Evolutionary conservation across 2,797 vertebrate species (phyloP).

Genomic region (Phoxinus dragarum): DNA sequence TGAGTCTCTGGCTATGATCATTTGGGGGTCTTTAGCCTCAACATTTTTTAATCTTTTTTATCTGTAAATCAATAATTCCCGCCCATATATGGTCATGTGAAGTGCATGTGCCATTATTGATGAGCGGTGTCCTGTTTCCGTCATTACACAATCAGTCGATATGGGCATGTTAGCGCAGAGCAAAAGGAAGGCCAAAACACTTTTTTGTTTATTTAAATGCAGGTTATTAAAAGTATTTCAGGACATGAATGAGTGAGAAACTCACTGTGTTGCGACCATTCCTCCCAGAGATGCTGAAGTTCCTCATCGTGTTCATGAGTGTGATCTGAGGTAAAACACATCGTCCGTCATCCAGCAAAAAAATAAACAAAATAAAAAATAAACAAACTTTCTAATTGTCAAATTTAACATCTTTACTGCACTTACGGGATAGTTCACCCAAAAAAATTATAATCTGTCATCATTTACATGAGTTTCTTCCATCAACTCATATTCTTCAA

Average conservation of each 20-base stretch:
- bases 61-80: slow-evolving; percentile 25
- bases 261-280: slow-evolving; percentile 80
- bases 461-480: background rate
- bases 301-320: slow-evolving; percentile 66
- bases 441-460: background rate
- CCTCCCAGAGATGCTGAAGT: slow-evolving; percentile 75
- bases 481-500: background rate
- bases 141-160: slow-evolving; percentile 25
- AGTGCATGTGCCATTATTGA: slow-evolving; percentile 29
- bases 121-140: slow-evolving; percentile 32
- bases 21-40: background rate
- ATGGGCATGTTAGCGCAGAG: background rate
- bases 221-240: background rate
- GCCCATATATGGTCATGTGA: slow-evolving; percentile 20
- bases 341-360: background rate
- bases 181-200: background rate
- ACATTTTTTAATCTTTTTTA: background rate
- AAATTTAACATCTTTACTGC: background rate
- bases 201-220: background rate
- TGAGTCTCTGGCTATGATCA: background rate
- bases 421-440: background rate
- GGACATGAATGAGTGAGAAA: background rate
- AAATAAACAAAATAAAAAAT: too few relatives aligned
- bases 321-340: slow-evolving; percentile 63
- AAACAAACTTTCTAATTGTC: too few relatives aligned